Conservation (phyloP, 2,113 vertebrate genomes). For the Tachysurus vachellii region DNA sequence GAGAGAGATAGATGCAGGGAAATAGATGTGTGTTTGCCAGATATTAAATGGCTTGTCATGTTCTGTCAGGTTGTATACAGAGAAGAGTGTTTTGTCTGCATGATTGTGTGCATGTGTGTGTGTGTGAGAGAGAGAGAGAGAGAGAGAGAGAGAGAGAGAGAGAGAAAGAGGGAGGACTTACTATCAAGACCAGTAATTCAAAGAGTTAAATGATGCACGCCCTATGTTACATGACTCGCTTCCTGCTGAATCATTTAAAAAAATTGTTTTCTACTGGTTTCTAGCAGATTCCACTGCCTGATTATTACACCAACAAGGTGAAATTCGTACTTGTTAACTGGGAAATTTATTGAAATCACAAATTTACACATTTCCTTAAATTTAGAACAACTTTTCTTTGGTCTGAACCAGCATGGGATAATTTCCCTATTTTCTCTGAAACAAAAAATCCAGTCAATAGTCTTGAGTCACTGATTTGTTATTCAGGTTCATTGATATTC, state of each 20-base stretch:
- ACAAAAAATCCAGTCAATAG: background rate
- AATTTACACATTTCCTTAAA: background rate
- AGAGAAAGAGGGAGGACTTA: background rate
- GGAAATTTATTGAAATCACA: background rate
- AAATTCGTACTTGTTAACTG: background rate
- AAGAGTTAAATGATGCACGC: background rate
- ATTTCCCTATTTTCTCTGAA: background rate
- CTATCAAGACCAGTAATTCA: background rate
- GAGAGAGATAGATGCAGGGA: background rate
- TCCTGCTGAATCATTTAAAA: constrained; percentile 4
- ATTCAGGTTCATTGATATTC: background rate
- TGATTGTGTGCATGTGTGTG: background rate
- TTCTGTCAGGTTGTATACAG: background rate
- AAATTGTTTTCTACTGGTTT: background rate
- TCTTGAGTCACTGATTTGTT: background rate
- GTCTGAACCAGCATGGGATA: background rate
- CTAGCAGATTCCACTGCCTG: background rate
- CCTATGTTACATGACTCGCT: background rate
- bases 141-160: too few species aligned
- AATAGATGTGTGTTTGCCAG: background rate
- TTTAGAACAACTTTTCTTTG: background rate
- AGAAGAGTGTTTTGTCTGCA: background rate
- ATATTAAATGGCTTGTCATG: background rate
- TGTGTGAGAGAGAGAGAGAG: too few species aligned
- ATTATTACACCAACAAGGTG: background rate